Evolutionary conservation across 2,113 vertebrate species (phyloP).

Genomic region (Marcusenius ussheri): DNA sequence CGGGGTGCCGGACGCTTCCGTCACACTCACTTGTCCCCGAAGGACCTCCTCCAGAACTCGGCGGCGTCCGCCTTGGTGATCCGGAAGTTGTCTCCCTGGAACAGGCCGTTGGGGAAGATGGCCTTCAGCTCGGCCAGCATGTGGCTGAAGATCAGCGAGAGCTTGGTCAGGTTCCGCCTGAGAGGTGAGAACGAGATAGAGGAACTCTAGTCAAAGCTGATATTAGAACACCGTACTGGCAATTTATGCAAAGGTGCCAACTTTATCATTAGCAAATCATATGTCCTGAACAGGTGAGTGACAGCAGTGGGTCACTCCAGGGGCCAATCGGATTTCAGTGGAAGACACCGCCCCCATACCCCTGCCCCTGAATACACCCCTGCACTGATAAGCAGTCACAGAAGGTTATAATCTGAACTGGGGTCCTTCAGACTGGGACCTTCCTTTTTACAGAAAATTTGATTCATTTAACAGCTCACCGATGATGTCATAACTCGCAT

Average conservation of each 20-base stretch:
- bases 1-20: too few species aligned
- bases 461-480: neutral
- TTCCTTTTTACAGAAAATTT: neutral
- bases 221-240: too few species aligned
- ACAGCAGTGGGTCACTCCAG: neutral
- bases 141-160: conserved; percentile 97
- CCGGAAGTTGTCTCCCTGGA: conserved; percentile 95
- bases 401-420: neutral
- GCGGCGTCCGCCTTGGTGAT: conserved; percentile 98
- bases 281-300: neutral
- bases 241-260: neutral
- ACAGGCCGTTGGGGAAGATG: conserved; percentile 90
- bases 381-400: neutral
- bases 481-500: neutral
- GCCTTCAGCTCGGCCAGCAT: conserved; percentile 97
- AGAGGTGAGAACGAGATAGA: neutral
- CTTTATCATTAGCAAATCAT: neutral
- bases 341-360: neutral
- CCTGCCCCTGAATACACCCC: neutral
- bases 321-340: neutral
- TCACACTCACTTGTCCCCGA: conserved; percentile 87
- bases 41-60: conserved; percentile 95
- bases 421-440: neutral
- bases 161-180: conserved; percentile 90
- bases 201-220: neutral